Evolutionary conservation across 2,797 vertebrate species (phyloP).

Genomic region (Catostomus latipinnis): DNA sequence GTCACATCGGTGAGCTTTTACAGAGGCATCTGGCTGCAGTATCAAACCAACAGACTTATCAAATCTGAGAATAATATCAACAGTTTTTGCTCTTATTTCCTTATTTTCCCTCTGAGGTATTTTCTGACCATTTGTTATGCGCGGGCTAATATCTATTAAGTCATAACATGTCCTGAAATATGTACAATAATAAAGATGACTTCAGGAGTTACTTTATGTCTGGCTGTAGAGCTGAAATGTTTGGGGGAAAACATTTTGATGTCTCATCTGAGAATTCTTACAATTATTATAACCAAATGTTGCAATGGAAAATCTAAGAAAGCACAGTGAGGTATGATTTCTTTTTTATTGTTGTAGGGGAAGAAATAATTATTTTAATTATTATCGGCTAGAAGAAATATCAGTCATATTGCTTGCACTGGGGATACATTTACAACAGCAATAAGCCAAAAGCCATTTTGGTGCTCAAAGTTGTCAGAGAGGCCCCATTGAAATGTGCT

Average conservation of each 20-base stretch:
- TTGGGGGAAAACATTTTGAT: constrained; percentile 15
- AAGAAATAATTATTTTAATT: constrained; percentile 31
- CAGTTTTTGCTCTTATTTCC: background rate
- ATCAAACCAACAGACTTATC: constrained; percentile 86
- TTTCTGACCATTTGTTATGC: background rate
- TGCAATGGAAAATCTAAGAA: constrained; percentile 14
- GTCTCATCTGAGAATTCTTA: constrained; percentile 17
- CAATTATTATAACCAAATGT: constrained; percentile 43
- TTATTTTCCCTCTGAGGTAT: background rate
- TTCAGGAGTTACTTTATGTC: constrained; percentile 21
- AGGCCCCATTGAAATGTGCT: constrained; percentile 58
- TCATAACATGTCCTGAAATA: constrained; percentile 31
- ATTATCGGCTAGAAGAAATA: constrained; percentile 16
- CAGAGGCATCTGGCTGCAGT: constrained; percentile 76
- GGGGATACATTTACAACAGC: constrained; percentile 10
- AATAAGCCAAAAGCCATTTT: constrained; percentile 34
- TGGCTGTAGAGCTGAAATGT: constrained; percentile 1
- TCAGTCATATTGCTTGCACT: constrained; percentile 23
- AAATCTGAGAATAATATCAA: constrained; percentile 76
- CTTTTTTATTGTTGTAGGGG: background rate
- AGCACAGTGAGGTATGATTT: background rate
- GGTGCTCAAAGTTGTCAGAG: constrained; percentile 50
- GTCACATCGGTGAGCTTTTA: constrained; percentile 84
- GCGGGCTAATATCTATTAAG: background rate
- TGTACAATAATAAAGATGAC: constrained; percentile 14